Evolutionary conservation across 2,113 vertebrate species (phyloP).

Genomic region (Rutilus rutilus): DNA sequence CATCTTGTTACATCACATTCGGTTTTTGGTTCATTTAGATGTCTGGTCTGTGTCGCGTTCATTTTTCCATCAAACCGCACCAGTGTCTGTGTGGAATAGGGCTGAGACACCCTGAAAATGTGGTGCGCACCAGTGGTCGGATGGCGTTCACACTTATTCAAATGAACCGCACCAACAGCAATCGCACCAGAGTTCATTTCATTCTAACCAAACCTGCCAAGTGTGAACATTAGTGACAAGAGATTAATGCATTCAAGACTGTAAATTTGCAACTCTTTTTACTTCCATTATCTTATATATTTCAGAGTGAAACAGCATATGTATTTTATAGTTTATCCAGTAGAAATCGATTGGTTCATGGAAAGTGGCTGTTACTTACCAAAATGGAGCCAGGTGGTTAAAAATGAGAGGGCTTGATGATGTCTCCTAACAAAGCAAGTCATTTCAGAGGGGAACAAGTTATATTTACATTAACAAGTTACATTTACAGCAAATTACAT

Average conservation of each 20-base stretch:
- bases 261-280: background rate
- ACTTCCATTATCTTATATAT: background rate
- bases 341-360: background rate
- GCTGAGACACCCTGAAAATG: too few relatives aligned
- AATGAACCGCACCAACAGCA: too few relatives aligned
- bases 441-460: background rate
- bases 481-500: background rate
- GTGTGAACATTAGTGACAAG: background rate
- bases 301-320: background rate
- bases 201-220: too few relatives aligned
- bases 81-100: too few relatives aligned
- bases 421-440: background rate
- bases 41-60: too few relatives aligned
- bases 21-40: too few relatives aligned
- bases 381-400: background rate
- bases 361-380: background rate
- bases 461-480: background rate
- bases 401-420: background rate
- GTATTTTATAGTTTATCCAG: background rate
- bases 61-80: too few relatives aligned
- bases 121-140: too few relatives aligned
- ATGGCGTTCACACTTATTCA: too few relatives aligned
- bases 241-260: background rate
- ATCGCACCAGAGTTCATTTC: too few relatives aligned
- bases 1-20: too few relatives aligned